Percentiles rank a stretch among this genome's conserved stretches.
phyloP scores from a whole-genome alignment of 1,140 invertebrate genomes.

The Alviniconcha marisindica region DNA sequence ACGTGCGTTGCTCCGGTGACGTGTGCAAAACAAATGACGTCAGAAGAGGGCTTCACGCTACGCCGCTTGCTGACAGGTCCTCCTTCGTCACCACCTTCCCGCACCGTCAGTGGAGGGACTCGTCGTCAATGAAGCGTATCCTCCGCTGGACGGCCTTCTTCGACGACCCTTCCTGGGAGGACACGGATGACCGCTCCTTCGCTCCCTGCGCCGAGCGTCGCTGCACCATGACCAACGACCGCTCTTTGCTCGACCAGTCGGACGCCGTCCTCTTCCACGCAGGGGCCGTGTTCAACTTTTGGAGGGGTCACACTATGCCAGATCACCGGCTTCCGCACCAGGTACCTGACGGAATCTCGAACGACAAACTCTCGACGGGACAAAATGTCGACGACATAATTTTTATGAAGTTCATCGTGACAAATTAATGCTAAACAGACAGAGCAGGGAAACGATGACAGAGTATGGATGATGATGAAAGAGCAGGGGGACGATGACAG shows the following conservation, averaged over 20 bases:
- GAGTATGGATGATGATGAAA: too few relatives aligned
- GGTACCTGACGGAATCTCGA: too few relatives aligned
- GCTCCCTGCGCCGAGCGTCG: constrained; percentile 53
- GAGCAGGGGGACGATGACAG: too few relatives aligned
- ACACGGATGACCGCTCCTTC: constrained; percentile 48
- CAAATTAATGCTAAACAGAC: too few relatives aligned
- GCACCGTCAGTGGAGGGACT: constrained; percentile 30
- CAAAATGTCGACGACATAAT: too few relatives aligned
- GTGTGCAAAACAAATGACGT: background rate
- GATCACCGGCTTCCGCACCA: constrained; percentile 49
- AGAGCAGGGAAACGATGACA: too few relatives aligned
- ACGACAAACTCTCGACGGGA: too few relatives aligned
- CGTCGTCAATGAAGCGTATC: constrained; percentile 42
- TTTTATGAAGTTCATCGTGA: too few relatives aligned
- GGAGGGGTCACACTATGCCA: constrained; percentile 46
- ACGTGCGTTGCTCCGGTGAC: constrained; percentile 1
- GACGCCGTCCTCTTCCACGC: constrained; percentile 67
- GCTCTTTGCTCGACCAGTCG: constrained; percentile 47
- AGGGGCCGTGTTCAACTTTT: constrained; percentile 53
- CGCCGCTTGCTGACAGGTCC: background rate
- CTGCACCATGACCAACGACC: constrained; percentile 65
- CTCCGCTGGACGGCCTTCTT: constrained; percentile 52
- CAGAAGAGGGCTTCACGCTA: background rate
- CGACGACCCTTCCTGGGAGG: constrained; percentile 46
- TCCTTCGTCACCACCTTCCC: constrained; percentile 31